These are phyloP conservation scores for Empis stercorea DNA, from an alignment of 2,888 invertebrate genomes.

Conservation along the genomic window DNA sequence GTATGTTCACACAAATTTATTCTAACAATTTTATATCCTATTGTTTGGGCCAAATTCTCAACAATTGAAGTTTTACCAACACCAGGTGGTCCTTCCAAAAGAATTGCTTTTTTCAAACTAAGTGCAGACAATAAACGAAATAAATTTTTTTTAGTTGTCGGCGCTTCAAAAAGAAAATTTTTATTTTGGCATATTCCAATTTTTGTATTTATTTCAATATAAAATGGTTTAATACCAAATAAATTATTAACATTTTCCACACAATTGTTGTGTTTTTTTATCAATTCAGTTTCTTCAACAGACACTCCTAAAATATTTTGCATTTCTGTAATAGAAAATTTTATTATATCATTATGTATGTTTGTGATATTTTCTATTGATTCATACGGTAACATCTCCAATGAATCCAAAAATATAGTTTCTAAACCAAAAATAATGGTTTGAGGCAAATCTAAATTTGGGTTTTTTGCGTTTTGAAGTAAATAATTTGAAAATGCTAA, in stretches of 20 bases:
- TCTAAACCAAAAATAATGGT: constrained; percentile 84
- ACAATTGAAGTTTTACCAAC: constrained; percentile 97
- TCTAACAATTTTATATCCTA: constrained; percentile 73
- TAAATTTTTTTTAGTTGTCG: constrained; percentile 69
- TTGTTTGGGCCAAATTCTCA: constrained; percentile 70
- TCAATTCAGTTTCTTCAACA: constrained; percentile 28
- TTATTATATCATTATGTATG: constrained; percentile 41
- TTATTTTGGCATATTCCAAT: constrained; percentile 13
- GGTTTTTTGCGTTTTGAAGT: constrained; percentile 28
- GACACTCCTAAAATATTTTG: constrained; percentile 34
- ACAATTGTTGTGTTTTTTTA: constrained; percentile 28
- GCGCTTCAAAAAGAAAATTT: constrained; percentile 59
- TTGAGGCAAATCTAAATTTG: constrained; percentile 33
- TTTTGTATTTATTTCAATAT: constrained; percentile 29
- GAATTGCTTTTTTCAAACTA: constrained; percentile 80
- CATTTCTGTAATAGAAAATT: constrained; percentile 44
- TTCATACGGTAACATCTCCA: constrained; percentile 68
- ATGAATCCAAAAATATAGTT: constrained; percentile 80
- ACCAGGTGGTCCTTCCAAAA: constrained; percentile 95
- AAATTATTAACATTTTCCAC: constrained; percentile 17
- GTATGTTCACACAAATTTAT: constrained; percentile 99
- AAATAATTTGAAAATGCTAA: constrained; percentile 88
- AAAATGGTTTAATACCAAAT: constrained; percentile 73
- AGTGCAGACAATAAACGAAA: constrained; percentile 75
- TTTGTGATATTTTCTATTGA: constrained; percentile 39